Evolutionary conservation across 2,797 vertebrate genomes (phyloP), one percentile per base, ranked within the genome.

Genomic region (Peromyscus melanophrys): DNA sequence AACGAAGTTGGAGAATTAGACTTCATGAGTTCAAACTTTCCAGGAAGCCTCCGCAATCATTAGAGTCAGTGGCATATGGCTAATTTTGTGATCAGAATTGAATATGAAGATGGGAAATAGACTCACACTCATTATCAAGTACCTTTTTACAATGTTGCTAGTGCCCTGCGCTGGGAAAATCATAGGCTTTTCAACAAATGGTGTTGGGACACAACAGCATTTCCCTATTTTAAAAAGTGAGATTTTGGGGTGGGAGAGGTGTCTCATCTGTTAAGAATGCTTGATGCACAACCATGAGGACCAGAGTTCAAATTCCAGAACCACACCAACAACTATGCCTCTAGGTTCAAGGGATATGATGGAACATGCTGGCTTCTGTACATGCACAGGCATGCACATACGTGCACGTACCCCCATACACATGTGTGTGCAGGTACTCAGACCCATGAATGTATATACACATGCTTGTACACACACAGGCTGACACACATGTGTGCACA

Each of bases 151-250:
- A 65, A 34, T 65, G 82, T 65, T 46, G 17, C 9, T 29, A 34
- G 1, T 34, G 82, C 37, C 16, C 2, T 43, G 25, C 57, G 10
- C 37, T 29, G 59, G 37, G 25, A 63, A 61, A 83, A 61, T 10
- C 6, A 31, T 46, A 84, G 37, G 6, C 37, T 65, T 84, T 83
- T 11, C 59, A 46, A 63, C 81, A 84, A 84, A 65, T 65, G 40
- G 46, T 34, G 17, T 29, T 10, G 27, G 29, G 46, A 34, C 40
- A 23, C 55, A 29, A 40, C 21, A 83, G 81, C 27, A 43, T 67
- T 85, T 85, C n/a, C 12, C 34, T 67, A 25, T 85, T 65, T 31
- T 85, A 85, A 46, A 85, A 85, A 85, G 83, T 67, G 63, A 85
- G 29, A 16, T 65, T 85, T 67, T 31, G 43, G 19, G 3, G 43